A percentile compares a stretch with the other conserved stretches of the same genome.
Evolutionary conservation across 2,113 vertebrate genomes (phyloP).

Genomic region (Geothlypis trichas): DNA sequence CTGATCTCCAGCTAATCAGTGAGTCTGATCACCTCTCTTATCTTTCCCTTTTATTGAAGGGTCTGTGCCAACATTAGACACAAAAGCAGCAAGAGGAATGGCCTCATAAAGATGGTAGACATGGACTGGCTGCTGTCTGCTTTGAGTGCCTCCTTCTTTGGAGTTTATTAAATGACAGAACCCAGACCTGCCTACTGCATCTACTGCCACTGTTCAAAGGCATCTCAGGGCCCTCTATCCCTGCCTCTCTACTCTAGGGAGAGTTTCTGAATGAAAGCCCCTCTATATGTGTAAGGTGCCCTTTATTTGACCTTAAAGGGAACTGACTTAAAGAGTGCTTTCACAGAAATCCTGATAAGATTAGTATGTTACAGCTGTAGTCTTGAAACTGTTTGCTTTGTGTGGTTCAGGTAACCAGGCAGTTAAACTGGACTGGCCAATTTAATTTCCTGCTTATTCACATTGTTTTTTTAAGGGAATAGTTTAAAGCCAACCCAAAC

Average conservation of each 20-base stretch:
- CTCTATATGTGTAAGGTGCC: constrained; percentile 38
- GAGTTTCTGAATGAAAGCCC: constrained; percentile 38
- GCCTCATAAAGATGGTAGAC: background rate
- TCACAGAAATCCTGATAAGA: constrained; percentile 56
- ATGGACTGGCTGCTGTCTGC: background rate
- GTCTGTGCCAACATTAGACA: background rate
- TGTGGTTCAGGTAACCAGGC: constrained; percentile 22
- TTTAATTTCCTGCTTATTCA: constrained; percentile 53
- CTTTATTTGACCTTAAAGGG: constrained; percentile 39
- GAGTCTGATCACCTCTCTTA: background rate
- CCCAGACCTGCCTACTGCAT: background rate
- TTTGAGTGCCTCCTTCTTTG: constrained; percentile 4
- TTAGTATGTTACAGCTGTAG: constrained; percentile 43
- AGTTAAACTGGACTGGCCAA: constrained; percentile 1
- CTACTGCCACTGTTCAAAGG: constrained; percentile 32
- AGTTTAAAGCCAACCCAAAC: constrained; percentile 51
- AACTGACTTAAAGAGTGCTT: constrained; percentile 49
- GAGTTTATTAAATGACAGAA: background rate
- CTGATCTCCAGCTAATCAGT: background rate
- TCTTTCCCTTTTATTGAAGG: background rate
- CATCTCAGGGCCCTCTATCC: background rate
- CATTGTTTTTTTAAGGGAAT: background rate
- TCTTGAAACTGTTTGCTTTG: constrained; percentile 46
- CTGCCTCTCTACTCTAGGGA: background rate
- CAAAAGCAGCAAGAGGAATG: background rate